Percentiles rank a stretch among this genome's conserved stretches.
These are phyloP conservation scores for Rafetus swinhoei DNA, from an alignment of 2,113 vertebrate species.

Conservation along the genomic window DNA sequence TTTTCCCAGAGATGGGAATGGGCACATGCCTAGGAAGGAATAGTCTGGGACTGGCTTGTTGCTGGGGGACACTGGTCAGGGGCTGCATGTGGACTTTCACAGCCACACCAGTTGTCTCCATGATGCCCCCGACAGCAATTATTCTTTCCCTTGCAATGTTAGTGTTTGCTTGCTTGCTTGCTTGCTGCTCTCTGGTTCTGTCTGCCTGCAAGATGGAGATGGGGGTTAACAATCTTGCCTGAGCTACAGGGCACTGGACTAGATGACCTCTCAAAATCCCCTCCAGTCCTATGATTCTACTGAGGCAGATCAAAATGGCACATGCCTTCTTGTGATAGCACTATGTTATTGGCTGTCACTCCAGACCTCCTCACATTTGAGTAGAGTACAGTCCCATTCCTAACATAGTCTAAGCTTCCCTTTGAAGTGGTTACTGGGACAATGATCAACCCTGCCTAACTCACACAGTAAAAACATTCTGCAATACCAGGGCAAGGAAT, in stretches of 20 bases:
- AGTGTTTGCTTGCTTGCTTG: not conserved
- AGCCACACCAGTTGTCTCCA: not conserved
- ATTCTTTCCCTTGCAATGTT: not conserved
- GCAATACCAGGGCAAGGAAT: not conserved
- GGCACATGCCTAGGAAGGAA: not conserved
- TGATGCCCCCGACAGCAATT: not conserved
- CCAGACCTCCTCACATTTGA: not conserved
- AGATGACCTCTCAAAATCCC: too few relatives aligned
- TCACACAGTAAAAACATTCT: not conserved
- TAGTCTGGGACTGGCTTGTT: not conserved
- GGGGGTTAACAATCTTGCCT: not conserved
- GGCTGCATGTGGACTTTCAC: not conserved
- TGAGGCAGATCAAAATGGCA: not conserved
- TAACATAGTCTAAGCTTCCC: not conserved
- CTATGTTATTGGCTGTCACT: not conserved
- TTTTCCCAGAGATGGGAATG: not conserved
- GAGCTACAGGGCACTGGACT: not conserved
- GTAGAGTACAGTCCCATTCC: not conserved
- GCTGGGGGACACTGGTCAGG: not conserved
- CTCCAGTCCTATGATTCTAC: not conserved
- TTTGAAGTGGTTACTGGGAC: slow-evolving; percentile 29
- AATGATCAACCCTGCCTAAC: not conserved
- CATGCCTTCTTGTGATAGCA: not conserved
- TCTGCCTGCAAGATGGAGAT: not conserved
- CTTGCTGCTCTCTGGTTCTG: not conserved